Evolutionary conservation across 2,888 invertebrate species (phyloP).

Genomic region (Linnaemya vulpina): DNA sequence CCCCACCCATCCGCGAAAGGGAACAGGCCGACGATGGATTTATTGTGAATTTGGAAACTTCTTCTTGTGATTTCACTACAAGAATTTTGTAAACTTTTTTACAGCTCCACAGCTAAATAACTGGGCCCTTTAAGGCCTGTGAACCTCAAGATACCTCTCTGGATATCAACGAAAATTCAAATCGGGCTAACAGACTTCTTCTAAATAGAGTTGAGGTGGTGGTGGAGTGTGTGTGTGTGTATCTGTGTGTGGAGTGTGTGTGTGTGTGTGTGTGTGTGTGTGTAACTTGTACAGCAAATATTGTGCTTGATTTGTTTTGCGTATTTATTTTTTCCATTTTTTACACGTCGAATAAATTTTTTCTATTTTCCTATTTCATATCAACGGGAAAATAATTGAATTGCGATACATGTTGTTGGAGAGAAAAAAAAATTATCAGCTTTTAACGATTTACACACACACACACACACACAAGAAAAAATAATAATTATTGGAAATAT

Average conservation of each 20-base stretch:
- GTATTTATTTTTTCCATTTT: conserved; percentile 37
- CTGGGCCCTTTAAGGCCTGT: background rate
- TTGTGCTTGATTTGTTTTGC: conserved; percentile 73
- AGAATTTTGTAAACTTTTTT: no score
- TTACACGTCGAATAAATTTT: conserved; percentile 23
- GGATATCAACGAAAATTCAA: conserved; percentile 8
- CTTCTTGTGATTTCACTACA: no score
- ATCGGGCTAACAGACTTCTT: conserved; percentile 9
- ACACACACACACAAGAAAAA: conserved; percentile 6
- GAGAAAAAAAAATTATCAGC: conserved; percentile 46
- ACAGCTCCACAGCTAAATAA: no score
- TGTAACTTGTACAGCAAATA: conserved; percentile 57
- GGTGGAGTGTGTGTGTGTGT: background rate
- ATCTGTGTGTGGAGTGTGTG: background rate
- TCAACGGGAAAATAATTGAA: conserved; percentile 75
- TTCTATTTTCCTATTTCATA: conserved; percentile 20
- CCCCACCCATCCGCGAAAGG: no score
- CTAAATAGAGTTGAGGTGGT: no score
- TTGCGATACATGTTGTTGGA: conserved; percentile 72
- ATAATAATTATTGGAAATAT: conserved; percentile 33
- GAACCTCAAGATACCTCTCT: background rate
- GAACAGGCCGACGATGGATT: no score
- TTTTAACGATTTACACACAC: conserved; percentile 23
- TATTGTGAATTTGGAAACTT: no score
- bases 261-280: background rate